A percentile compares a stretch with the other conserved stretches of the same genome.
Conservation (phyloP, 2,888 invertebrate species). For the Parnassius smintheus region DNA sequence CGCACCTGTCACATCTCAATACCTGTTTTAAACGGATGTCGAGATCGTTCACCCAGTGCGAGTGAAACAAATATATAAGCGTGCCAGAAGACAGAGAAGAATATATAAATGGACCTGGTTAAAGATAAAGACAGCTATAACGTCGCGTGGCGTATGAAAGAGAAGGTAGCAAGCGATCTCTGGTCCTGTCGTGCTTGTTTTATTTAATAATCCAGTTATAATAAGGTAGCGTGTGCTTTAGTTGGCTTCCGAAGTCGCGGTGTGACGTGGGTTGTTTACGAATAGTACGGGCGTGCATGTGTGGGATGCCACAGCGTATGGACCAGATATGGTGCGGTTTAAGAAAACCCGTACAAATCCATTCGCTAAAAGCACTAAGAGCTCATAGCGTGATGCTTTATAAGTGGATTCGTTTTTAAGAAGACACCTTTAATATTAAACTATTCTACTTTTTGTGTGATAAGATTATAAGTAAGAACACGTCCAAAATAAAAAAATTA, state of each 20-base stretch:
- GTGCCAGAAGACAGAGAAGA: conserved; percentile 35
- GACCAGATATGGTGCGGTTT: conserved; percentile 12
- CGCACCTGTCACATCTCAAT: conserved; percentile 65
- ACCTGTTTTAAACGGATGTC: conserved; percentile 68
- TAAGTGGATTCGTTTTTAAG: neutral
- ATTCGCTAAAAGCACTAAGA: conserved; percentile 12
- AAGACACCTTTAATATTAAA: no score
- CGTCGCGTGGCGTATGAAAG: conserved; percentile 64
- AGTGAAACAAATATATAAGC: conserved; percentile 48
- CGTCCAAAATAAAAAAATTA: no score
- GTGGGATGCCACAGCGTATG: conserved; percentile 14
- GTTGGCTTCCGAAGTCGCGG: conserved; percentile 25
- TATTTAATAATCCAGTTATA: conserved; percentile 33
- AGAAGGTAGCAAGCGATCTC: conserved; percentile 37
- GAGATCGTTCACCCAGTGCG: conserved; percentile 61
- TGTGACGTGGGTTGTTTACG: conserved; percentile 14
- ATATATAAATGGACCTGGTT: conserved; percentile 9
- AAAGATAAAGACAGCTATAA: conserved; percentile 34
- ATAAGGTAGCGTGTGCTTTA: conserved; percentile 32
- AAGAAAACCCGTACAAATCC: neutral
- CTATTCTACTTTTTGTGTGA: no score
- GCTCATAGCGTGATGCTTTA: conserved; percentile 7
- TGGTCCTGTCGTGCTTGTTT: conserved; percentile 47
- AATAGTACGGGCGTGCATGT: conserved; percentile 5
- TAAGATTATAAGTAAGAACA: no score